Conservation (phyloP, 2,888 invertebrate genomes). For the Diabrotica balteata region DNA sequence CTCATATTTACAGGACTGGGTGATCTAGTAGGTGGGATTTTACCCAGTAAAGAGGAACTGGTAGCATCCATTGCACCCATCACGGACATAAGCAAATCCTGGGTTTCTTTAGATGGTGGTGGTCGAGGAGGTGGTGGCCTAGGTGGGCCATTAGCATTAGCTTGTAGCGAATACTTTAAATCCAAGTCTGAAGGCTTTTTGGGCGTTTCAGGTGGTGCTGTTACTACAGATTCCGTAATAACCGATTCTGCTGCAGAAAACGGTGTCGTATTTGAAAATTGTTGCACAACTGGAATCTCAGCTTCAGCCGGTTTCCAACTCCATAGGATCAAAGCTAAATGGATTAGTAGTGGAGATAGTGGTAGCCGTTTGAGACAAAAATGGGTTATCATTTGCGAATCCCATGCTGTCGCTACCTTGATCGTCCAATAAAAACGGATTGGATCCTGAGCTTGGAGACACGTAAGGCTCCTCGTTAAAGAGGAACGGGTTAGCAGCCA, state of each 20-base stretch:
- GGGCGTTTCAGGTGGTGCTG: conserved; percentile 8
- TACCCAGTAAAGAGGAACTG: conserved; percentile 81
- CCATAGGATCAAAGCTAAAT: conserved; percentile 65
- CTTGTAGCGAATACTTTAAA: conserved; percentile 54
- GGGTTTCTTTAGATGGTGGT: conserved; percentile 79
- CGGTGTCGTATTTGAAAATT: conserved; percentile 6
- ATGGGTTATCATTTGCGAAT: conserved; percentile 71
- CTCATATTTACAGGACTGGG: conserved; percentile 87
- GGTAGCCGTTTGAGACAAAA: conserved; percentile 60
- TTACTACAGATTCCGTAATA: conserved; percentile 14
- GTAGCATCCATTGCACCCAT: conserved; percentile 90
- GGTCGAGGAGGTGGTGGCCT: conserved; percentile 62
- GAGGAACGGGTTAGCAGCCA: conserved; percentile 79
- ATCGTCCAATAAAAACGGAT: conserved; percentile 75
- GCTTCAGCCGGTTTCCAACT: conserved; percentile 55
- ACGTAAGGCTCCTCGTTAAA: conserved; percentile 72
- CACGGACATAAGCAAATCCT: conserved; percentile 83
- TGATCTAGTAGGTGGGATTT: conserved; percentile 83
- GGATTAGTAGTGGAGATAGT: conserved; percentile 67
- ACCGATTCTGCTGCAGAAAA: conserved; percentile 31
- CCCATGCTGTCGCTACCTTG: conserved; percentile 54
- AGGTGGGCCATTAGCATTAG: conserved; percentile 39
- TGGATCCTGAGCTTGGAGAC: conserved; percentile 63
- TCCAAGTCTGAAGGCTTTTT: conserved; percentile 61
- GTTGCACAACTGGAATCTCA: conserved; percentile 31